phyloP scores from a whole-genome alignment of 2,797 vertebrate species.

The Pangasius mekongensis region DNA sequence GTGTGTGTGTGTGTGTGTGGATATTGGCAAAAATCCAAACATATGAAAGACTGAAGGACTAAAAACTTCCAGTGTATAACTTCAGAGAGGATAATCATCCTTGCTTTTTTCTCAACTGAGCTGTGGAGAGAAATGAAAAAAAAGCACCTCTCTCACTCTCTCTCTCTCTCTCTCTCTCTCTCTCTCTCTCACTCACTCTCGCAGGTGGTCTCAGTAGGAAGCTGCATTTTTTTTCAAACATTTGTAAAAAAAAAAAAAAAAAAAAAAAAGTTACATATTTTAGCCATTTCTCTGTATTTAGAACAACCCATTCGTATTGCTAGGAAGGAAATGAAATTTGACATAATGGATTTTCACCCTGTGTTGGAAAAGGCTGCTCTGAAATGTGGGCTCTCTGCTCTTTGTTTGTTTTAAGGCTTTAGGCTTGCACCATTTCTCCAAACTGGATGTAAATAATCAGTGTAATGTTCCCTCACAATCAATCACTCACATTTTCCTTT shows the following conservation, averaged over 20 bases:
- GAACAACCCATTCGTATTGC: slow-evolving; percentile 75
- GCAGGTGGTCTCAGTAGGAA: slow-evolving; percentile 65
- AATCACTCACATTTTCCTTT: slow-evolving; percentile 46
- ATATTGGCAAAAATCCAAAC: slow-evolving; percentile 18
- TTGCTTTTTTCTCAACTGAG: neutral
- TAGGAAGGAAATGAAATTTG: slow-evolving; percentile 81
- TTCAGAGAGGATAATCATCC: slow-evolving; percentile 37
- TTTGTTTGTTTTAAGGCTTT: slow-evolving; percentile 70
- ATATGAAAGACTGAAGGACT: slow-evolving; percentile 19
- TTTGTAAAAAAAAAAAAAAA: neutral
- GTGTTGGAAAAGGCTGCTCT: slow-evolving; percentile 65
- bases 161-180: neutral
- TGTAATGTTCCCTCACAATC: slow-evolving; percentile 49
- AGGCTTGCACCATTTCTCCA: slow-evolving; percentile 61
- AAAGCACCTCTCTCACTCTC: neutral
- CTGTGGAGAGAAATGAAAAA: slow-evolving; percentile 8
- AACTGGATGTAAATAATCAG: slow-evolving; percentile 63
- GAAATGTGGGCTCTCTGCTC: slow-evolving; percentile 59
- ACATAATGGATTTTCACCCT: slow-evolving; percentile 82
- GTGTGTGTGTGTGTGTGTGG: slow-evolving; percentile 18
- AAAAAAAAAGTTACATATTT: slow-evolving; percentile 62
- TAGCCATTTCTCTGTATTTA: slow-evolving; percentile 74
- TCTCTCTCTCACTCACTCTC: slow-evolving; percentile 55
- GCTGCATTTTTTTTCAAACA: slow-evolving; percentile 69
- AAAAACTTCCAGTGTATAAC: slow-evolving; percentile 17